These are phyloP conservation scores for Leucophora obtusa DNA, from an alignment of 2,888 invertebrate species.

Conservation along the genomic window DNA sequence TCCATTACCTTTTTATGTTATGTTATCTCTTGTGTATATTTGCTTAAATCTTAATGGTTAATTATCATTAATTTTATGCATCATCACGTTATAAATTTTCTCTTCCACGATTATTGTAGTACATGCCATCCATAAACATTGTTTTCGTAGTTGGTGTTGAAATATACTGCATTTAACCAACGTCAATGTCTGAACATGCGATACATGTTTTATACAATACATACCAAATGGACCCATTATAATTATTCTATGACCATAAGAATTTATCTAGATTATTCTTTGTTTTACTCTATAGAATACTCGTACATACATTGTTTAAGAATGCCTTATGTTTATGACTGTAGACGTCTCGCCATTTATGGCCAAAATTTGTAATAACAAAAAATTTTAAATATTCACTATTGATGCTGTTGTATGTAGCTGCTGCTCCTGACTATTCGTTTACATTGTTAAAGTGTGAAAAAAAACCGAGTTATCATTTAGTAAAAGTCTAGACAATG, in stretches of 20 bases:
- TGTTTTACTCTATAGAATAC: constrained; percentile 4
- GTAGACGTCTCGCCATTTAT: constrained; percentile 62
- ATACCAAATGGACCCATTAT: constrained; percentile 6
- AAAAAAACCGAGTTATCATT: constrained; percentile 49
- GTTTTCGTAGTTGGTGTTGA: constrained; percentile 24
- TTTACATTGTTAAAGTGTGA: constrained; percentile 35
- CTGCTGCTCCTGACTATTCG: constrained; percentile 33
- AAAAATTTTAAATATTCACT: constrained; percentile 20
- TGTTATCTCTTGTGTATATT: constrained; percentile 4
- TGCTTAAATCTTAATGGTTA: constrained; percentile 55
- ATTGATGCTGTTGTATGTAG: constrained; percentile 12
- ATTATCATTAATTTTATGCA: constrained; percentile 64
- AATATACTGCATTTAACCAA: constrained; percentile 26
- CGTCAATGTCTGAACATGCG: neutral
- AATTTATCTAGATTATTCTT: constrained; percentile 62
- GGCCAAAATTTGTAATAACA: constrained; percentile 30
- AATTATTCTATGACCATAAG: constrained; percentile 45
- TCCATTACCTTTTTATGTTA: constrained; percentile 31
- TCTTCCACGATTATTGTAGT: constrained; percentile 29
- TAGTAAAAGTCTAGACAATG: constrained; percentile 62
- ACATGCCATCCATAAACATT: constrained; percentile 25
- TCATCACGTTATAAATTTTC: constrained; percentile 63
- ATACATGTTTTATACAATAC: neutral
- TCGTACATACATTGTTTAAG: constrained; percentile 2
- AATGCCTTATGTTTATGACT: constrained; percentile 54